Percentiles rank a stretch among this genome's conserved stretches.
Conservation (phyloP, 2,888 invertebrate species). For the Yponomeuta malinellus region DNA sequence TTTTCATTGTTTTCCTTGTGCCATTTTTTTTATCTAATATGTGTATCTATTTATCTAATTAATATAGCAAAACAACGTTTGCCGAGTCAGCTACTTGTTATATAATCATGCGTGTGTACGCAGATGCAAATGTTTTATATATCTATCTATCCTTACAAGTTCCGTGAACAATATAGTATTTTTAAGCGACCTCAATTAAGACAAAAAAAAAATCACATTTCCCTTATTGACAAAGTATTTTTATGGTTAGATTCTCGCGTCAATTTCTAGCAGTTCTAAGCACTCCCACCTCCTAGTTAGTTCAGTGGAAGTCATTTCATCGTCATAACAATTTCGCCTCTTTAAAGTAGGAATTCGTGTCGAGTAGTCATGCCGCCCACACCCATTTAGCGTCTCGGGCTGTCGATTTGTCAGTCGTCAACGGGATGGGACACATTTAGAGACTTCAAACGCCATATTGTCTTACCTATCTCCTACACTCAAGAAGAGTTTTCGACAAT, state of each 20-base stretch:
- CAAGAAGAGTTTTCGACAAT: neutral
- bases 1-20: too few relatives aligned
- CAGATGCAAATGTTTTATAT: too few relatives aligned
- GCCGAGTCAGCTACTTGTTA: too few relatives aligned
- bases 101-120: too few relatives aligned
- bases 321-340: neutral
- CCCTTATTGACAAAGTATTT: too few relatives aligned
- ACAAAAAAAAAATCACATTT: too few relatives aligned
- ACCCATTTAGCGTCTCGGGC: neutral
- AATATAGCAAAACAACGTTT: too few relatives aligned
- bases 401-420: slow-evolving; percentile 6
- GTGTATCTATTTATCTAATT: too few relatives aligned
- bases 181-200: too few relatives aligned
- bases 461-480: neutral
- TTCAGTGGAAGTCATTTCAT: neutral
- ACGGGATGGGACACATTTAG: slow-evolving; percentile 1
- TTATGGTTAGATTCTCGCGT: neutral
- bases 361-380: neutral
- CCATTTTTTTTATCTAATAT: too few relatives aligned
- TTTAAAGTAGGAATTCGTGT: slow-evolving; percentile 1
- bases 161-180: too few relatives aligned
- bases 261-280: neutral
- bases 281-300: neutral
- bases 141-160: too few relatives aligned
- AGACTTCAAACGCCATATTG: neutral